phyloP scores from a whole-genome alignment of 2,113 vertebrate genomes.

The Cichladusa arquata region DNA sequence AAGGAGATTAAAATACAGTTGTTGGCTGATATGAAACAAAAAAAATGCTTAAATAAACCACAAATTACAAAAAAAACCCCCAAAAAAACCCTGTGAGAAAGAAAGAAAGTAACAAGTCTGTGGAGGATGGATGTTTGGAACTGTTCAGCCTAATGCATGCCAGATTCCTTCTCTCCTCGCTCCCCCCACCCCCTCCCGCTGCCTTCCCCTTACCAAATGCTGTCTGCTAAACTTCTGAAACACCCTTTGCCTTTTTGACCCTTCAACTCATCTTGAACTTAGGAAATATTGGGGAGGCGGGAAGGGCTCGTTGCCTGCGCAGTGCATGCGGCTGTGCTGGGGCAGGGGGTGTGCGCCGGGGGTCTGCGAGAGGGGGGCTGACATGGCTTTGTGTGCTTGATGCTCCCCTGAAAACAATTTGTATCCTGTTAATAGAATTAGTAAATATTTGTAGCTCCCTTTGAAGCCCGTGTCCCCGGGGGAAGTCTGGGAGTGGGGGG shows the following conservation, averaged over 20 bases:
- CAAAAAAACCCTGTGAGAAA: constrained; percentile 47
- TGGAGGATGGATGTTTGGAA: constrained; percentile 70
- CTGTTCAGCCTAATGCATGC: constrained; percentile 70
- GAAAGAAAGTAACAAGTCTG: constrained; percentile 66
- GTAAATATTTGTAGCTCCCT: constrained; percentile 80
- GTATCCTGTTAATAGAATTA: constrained; percentile 80
- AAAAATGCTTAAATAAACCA: constrained; percentile 39
- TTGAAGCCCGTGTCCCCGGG: constrained; percentile 68
- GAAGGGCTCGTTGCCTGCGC: constrained; percentile 45
- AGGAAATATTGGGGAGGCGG: constrained; percentile 72
- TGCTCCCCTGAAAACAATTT: constrained; percentile 71
- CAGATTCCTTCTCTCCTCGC: constrained; percentile 61
- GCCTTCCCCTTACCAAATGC: constrained; percentile 70
- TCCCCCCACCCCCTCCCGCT: constrained; percentile 25
- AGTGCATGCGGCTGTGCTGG: neutral
- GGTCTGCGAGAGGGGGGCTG: neutral
- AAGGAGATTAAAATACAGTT: constrained; percentile 21
- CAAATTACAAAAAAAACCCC: neutral
- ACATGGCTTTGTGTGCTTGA: neutral
- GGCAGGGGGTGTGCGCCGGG: neutral
- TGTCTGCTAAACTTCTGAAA: constrained; percentile 84
- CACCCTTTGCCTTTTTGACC: constrained; percentile 86
- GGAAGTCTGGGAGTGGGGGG: constrained; percentile 11
- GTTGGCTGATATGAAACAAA: constrained; percentile 17
- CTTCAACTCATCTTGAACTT: constrained; percentile 86